Percentiles rank a stretch among this genome's conserved stretches.
These are phyloP conservation scores for Serrognathus titanus DNA, from an alignment of 2,888 invertebrate species.

Conservation along the genomic window DNA sequence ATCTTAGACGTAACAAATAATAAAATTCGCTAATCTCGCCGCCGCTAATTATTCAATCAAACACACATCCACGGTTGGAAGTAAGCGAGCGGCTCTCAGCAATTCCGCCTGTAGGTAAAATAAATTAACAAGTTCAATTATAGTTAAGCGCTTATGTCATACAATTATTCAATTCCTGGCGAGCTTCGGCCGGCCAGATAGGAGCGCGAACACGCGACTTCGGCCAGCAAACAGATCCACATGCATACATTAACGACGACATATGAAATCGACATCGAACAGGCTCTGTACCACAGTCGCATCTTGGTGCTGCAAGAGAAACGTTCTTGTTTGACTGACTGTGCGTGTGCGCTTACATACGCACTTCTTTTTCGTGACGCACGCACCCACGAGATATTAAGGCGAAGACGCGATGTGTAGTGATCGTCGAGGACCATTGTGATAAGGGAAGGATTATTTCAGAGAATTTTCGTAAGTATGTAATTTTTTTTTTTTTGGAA, in stretches of 20 bases:
- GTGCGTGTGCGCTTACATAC: not conserved
- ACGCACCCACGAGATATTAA: not conserved
- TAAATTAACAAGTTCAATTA: slow-evolving; percentile 7
- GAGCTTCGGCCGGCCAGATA: not conserved
- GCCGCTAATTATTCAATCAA: too few relatives aligned
- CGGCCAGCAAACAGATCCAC: slow-evolving; percentile 17
- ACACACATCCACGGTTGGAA: too few relatives aligned
- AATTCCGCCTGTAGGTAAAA: not conserved
- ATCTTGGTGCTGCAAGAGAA: slow-evolving; percentile 32
- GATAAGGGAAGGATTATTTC: not conserved
- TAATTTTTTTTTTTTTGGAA: too few relatives aligned
- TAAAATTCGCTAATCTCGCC: too few relatives aligned
- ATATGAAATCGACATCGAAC: slow-evolving; percentile 30
- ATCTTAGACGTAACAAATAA: too few relatives aligned
- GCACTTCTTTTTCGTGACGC: not conserved
- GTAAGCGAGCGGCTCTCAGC: too few relatives aligned
- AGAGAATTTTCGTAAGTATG: too few relatives aligned
- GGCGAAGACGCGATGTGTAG: not conserved
- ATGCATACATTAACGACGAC: slow-evolving; percentile 26
- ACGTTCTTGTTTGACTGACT: slow-evolving; percentile 23
- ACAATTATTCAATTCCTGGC: slow-evolving; percentile 5
- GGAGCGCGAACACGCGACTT: slow-evolving; percentile 6
- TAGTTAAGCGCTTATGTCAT: slow-evolving; percentile 10
- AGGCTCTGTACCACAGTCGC: slow-evolving; percentile 36
- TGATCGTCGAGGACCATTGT: not conserved